phyloP scores from a whole-genome alignment of 1,140 invertebrate species.

The Micrasema longulum region DNA sequence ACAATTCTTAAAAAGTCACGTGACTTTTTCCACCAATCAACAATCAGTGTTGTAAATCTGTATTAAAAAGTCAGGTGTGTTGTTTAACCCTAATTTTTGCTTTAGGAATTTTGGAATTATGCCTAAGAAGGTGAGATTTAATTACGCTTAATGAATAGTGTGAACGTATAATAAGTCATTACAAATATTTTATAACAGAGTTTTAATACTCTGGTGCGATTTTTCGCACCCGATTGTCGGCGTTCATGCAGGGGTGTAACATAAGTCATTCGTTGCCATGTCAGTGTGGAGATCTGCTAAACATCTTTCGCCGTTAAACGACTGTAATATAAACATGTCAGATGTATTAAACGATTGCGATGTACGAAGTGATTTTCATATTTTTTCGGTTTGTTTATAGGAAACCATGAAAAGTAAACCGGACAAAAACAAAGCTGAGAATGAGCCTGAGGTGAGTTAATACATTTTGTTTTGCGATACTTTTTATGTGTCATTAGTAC shows the following conservation, averaged over 20 bases:
- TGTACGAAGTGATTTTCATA: background rate
- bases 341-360: conserved; percentile 24
- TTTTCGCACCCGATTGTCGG: conserved; percentile 24
- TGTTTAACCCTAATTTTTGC: conserved; percentile 49
- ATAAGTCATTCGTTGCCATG: conserved; percentile 48
- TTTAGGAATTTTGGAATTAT: conserved; percentile 41
- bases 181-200: conserved; percentile 1
- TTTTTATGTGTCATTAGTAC: conserved; percentile 10
- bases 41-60: conserved; percentile 40
- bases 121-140: conserved; percentile 44
- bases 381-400: conserved; percentile 41
- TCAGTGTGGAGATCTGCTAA: conserved; percentile 43
- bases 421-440: conserved; percentile 44
- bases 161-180: background rate
- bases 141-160: conserved; percentile 27
- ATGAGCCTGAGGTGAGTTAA: conserved; percentile 43
- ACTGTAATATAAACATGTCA: conserved; percentile 45
- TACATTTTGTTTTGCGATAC: conserved; percentile 24
- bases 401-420: conserved; percentile 46
- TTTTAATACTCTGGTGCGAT: background rate
- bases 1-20: conserved; percentile 40
- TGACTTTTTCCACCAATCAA: conserved; percentile 44
- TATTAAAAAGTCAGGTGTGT: conserved; percentile 49
- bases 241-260: conserved; percentile 46
- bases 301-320: conserved; percentile 43